Percentiles rank a stretch among this genome's conserved stretches.
phyloP scores from a whole-genome alignment of 1,140 invertebrate species.

The Drosophila ananassae region DNA sequence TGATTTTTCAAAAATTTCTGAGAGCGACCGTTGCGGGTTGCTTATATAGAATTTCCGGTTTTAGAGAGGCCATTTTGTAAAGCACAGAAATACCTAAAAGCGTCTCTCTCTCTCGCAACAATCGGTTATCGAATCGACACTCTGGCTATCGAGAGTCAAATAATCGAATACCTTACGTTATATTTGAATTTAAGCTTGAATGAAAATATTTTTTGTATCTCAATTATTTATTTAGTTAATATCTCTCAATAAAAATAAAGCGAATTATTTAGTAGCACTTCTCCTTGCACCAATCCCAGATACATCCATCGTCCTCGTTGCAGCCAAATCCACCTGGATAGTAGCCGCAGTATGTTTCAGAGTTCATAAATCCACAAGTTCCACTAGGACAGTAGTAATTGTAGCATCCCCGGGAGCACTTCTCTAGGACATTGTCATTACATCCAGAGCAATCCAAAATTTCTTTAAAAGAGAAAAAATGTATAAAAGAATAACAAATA shows the following conservation, averaged over 20 bases:
- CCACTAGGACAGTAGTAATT: constrained; percentile 60
- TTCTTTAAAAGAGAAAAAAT: constrained; percentile 23
- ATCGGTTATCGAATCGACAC: background rate
- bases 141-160: background rate
- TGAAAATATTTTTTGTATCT: background rate
- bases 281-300: constrained; percentile 67
- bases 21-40: constrained; percentile 7
- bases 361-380: constrained; percentile 47
- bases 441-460: constrained; percentile 71
- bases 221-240: too few species aligned
- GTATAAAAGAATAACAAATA: background rate
- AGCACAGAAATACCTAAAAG: constrained; percentile 3
- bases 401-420: constrained; percentile 59
- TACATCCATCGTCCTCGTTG: constrained; percentile 53
- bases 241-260: too few species aligned
- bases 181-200: background rate
- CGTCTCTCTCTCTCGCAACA: background rate
- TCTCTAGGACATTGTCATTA: constrained; percentile 38
- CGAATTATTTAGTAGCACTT: constrained; percentile 25
- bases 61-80: background rate
- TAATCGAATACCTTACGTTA: background rate
- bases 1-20: constrained; percentile 3
- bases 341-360: constrained; percentile 54
- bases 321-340: constrained; percentile 67
- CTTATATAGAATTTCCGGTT: constrained; percentile 5